Evolutionary conservation across 1,140 invertebrate species (phyloP).

Genomic region (Bombus waltoni): DNA sequence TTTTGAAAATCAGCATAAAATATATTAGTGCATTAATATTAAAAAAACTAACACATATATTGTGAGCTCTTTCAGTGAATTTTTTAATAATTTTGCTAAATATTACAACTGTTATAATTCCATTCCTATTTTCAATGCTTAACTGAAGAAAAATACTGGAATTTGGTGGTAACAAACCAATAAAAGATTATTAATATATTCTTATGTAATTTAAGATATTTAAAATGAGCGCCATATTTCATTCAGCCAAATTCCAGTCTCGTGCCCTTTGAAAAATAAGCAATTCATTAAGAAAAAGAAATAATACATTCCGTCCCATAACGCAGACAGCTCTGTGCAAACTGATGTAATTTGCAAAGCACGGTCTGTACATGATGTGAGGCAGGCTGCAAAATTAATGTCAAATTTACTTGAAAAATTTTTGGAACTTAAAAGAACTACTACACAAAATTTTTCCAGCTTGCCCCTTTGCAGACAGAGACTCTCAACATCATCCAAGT

Average conservation of each 20-base stretch:
- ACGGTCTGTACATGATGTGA: constrained; percentile 74
- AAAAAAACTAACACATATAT: constrained; percentile 51
- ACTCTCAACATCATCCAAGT: constrained; percentile 73
- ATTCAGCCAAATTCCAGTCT: constrained; percentile 78
- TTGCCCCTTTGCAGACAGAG: constrained; percentile 73
- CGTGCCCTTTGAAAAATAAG: constrained; percentile 83
- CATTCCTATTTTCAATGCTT: constrained; percentile 52
- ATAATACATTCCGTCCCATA: constrained; percentile 79
- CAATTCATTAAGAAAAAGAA: constrained; percentile 75
- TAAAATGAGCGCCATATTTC: background rate
- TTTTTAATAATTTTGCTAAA: constrained; percentile 39
- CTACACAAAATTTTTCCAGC: constrained; percentile 63
- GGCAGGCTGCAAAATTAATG: constrained; percentile 72
- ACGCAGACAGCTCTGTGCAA: constrained; percentile 79
- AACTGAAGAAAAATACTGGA: constrained; percentile 66
- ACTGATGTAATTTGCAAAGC: constrained; percentile 77
- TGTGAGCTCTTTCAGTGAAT: constrained; percentile 14
- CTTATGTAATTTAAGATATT: constrained; percentile 5
- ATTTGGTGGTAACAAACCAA: constrained; percentile 63
- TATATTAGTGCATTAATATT: constrained; percentile 62
- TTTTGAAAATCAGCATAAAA: constrained; percentile 45
- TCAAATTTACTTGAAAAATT: constrained; percentile 48
- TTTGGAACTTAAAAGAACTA: constrained; percentile 31
- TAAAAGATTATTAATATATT: constrained; percentile 12
- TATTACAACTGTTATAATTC: constrained; percentile 43